Conservation (phyloP, 2,113 vertebrate genomes). For the Rhagologus leucostigma region DNA sequence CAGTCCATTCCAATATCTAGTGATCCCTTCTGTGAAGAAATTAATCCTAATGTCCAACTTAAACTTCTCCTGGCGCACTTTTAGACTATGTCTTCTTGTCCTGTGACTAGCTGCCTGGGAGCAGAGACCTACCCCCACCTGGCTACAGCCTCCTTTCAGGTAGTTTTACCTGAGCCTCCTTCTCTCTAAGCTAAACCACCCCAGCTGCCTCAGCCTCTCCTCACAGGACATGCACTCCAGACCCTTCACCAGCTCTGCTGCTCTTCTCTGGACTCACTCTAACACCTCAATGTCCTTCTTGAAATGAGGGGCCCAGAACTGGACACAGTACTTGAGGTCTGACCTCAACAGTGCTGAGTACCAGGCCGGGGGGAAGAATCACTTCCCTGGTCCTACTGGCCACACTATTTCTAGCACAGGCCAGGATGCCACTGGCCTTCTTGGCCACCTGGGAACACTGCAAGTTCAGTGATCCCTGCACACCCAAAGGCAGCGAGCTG, state of each 20-base stretch:
- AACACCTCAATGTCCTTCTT: not conserved
- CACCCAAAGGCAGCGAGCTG: not conserved
- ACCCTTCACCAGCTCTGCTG: fast-evolving
- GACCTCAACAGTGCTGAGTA: not conserved
- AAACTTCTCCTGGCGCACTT: not conserved
- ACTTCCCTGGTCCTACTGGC: not conserved
- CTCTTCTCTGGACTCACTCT: not conserved
- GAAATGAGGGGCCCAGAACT: not conserved
- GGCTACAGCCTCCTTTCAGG: not conserved
- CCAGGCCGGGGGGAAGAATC: not conserved
- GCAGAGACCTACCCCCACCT: not conserved
- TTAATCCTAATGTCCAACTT: not conserved
- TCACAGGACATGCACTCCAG: not conserved
- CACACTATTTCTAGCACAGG: not conserved
- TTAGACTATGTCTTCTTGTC: not conserved
- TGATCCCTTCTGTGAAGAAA: not conserved
- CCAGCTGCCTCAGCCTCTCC: not conserved
- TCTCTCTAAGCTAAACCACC: not conserved
- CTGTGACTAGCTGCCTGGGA: not conserved
- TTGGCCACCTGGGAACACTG: not conserved
- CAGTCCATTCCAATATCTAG: not conserved
- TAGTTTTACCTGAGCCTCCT: not conserved
- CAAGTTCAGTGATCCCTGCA: not conserved
- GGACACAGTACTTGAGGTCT: not conserved
- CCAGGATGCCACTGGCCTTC: not conserved